A percentile compares a stretch with the other conserved stretches of the same genome.
These are phyloP conservation scores for Coleophora deauratella DNA, from an alignment of 2,888 invertebrate species.

Conservation along the genomic window DNA sequence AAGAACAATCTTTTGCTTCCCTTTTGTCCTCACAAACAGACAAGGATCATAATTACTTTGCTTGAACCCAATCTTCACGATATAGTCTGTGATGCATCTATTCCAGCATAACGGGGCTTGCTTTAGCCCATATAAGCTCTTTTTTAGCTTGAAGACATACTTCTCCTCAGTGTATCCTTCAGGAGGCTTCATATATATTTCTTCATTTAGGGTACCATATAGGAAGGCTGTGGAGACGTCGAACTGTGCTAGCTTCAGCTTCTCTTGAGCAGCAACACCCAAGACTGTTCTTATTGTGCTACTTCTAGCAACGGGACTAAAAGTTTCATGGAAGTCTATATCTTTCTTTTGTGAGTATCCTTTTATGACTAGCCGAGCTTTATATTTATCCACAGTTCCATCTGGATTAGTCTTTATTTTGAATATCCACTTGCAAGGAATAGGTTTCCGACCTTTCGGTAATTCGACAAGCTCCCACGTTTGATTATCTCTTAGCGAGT, in stretches of 20 bases:
- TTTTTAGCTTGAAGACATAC: slow-evolving; percentile 11
- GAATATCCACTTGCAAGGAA: slow-evolving; percentile 13
- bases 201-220: slow-evolving; percentile 6
- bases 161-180: slow-evolving; percentile 3
- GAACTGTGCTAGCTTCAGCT: slow-evolving; percentile 9
- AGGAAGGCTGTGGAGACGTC: slow-evolving; percentile 10
- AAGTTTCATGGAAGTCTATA: too few species aligned
- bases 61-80: slow-evolving; percentile 5
- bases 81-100: slow-evolving; percentile 2
- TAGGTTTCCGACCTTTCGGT: slow-evolving; percentile 15
- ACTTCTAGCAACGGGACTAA: too few species aligned
- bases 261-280: slow-evolving; percentile 3
- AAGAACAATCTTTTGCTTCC: slow-evolving; percentile 3
- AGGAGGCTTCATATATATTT: slow-evolving; percentile 9
- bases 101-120: slow-evolving; percentile 13
- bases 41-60: slow-evolving; percentile 9
- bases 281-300: too few species aligned
- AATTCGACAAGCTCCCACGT: slow-evolving; percentile 15
- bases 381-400: slow-evolving; percentile 17
- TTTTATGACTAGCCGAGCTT: slow-evolving; percentile 16
- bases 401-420: slow-evolving; percentile 17
- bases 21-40: slow-evolving; percentile 5
- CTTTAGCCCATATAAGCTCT: slow-evolving; percentile 13
- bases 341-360: slow-evolving; percentile 11
- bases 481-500: slow-evolving; percentile 9